Evolutionary conservation across 2,113 vertebrate genomes (phyloP), one percentile per base, ranked within the genome.

Genomic region (Lutjanus erythropterus): DNA sequence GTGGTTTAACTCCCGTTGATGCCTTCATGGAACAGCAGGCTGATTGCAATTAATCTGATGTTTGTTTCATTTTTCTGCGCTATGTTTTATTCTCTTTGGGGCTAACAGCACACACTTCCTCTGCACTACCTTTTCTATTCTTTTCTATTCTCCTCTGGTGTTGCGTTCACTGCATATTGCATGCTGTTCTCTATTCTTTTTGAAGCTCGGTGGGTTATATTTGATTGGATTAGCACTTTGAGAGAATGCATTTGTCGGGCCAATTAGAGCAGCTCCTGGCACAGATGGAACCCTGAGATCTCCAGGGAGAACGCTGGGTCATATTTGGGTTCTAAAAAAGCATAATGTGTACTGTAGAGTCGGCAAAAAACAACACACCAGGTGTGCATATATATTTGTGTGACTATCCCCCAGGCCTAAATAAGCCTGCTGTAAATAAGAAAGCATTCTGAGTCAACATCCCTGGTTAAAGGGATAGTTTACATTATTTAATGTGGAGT

Each of bases 381-480:
- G 87, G 89, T 93, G 91, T 85, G 77, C 78, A 44, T 78, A 33
- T 52, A 41, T 56, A 31, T 88, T 31, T 91, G 67, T 7, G 35
- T 72, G 78, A 75, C 84, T 75, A 16, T 67, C 47, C 80, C 56
- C 42, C 10, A 71, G 77, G 86, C 77, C 47, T 87, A 35, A 76
- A 78, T 67, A 71, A 60, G 71, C 62, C 70, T 76, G 76, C 70
- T 87, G 91, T 94, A 94, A 96, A 95, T 96, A 95, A 93, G 9
- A 74, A 71, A 15, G 3, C 21, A 60, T 71, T 90, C 58, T 85
- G 64, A 89, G 66, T 87, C 85, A 83, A 86, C 88, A 88, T 56
- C 35, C 60, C 46, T 16, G 42, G n/a, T n/a, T n/a, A n/a, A n/a
- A n/a, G n/a, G n/a, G n/a, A n/a, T n/a, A n/a, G n/a, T n/a, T n/a